Base-by-base conservation (phyloP, 2,113 vertebrate species). In the Caracal caracal region DNA sequence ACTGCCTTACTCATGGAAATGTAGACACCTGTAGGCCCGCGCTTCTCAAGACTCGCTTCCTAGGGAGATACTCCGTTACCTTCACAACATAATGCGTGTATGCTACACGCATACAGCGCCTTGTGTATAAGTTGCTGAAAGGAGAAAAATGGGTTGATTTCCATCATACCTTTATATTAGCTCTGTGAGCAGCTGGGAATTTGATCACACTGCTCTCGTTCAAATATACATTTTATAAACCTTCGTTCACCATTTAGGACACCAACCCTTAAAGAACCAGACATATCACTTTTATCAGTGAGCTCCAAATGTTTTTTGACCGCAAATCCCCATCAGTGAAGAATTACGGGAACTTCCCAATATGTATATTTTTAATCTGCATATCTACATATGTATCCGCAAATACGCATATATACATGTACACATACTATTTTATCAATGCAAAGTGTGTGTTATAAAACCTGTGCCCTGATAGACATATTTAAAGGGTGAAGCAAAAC, bases 161-260 rank as follows among this genome's bases (percentile, higher is more conserved):
- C 47, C 53, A 6, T 1, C 17, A 0, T 8, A 6, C 20, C 61
- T 61, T n/a, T 10, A 0, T 3, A 2, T 4, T 4, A 26, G 49
- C 26, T 22, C 0, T 15, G n/a, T 0, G 4, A 30, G 85, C 37
- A 10, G 51, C 78, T 35, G 9, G 24, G 51, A 35, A 24, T 53
- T 6, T 9, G 33, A n/a, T 4, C 6, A 0, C 0, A 3, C 15
- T 11, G 26, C n/a, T 88, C 76, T 37, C 28, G 17, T 19, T 17
- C 26, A 19, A n/a, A 85, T 16, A 13, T 0, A 4, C 11, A 11
- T 63, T 40, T 43, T 40, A 12, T 10, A 40, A 11, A 13, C 30
- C 43, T 76, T 22, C 26, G 26, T 1, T 15, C 11, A 10, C 78
- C 12, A 2, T 20, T 37, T 9, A 43, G 43, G 37, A 65, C 3